Evolutionary conservation across 2,888 invertebrate species (phyloP).

Genomic region (Rhingia campestris): DNA sequence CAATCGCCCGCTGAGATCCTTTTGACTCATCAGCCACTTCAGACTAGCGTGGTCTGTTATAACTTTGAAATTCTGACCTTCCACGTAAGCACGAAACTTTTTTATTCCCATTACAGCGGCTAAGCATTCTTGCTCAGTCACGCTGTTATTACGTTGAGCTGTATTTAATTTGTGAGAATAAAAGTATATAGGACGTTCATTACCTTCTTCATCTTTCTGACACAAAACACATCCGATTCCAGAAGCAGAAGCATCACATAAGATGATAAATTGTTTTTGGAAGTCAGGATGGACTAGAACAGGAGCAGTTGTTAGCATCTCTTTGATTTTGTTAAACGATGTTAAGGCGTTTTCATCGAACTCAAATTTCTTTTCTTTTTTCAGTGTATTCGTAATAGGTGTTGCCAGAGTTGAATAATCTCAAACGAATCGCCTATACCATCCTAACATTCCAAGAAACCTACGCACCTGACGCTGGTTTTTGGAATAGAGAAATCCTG

Average conservation of each 20-base stretch:
- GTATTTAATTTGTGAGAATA: too few relatives aligned
- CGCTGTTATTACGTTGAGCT: too few relatives aligned
- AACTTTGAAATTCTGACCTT: conserved; percentile 45
- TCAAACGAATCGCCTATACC: too few relatives aligned
- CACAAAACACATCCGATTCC: conserved; percentile 55
- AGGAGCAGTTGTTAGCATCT: neutral
- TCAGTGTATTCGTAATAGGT: conserved; percentile 59
- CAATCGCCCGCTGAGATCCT: too few relatives aligned
- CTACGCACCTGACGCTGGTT: too few relatives aligned
- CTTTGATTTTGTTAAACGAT: neutral
- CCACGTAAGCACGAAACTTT: too few relatives aligned
- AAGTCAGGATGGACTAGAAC: conserved; percentile 62
- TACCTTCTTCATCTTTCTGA: too few relatives aligned
- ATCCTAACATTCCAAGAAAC: conserved; percentile 72
- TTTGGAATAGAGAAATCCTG: too few relatives aligned
- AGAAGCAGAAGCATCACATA: conserved; percentile 60
- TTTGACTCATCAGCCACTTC: too few relatives aligned
- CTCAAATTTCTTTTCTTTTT: conserved; percentile 23
- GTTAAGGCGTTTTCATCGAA: neutral
- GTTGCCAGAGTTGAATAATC: conserved; percentile 58
- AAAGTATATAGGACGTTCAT: too few relatives aligned
- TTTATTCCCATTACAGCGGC: too few relatives aligned
- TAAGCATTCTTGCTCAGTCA: too few relatives aligned
- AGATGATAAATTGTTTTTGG: conserved; percentile 47
- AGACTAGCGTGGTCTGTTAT: conserved; percentile 5